Base-by-base conservation (phyloP, 1,140 invertebrate genomes). In the Lepidurus packardi region DNA sequence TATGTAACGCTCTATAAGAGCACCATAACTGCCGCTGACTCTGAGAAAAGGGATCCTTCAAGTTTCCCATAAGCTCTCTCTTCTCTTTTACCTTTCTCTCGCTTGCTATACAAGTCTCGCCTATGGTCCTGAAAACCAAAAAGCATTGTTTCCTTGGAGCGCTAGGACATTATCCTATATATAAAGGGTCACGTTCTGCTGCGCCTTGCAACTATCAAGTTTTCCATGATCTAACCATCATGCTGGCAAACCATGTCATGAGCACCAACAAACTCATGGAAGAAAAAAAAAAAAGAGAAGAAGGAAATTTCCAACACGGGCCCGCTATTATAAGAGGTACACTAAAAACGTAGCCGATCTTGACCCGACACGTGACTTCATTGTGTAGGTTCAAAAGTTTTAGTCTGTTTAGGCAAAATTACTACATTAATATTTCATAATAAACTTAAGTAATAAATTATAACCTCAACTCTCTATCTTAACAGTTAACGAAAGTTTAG, bases 41-140 rank as follows among this genome's bases (percentile, higher is more conserved):
- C 53, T 65, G 53, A 65, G 53, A 65, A 65, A 65, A 65, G 53
- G 53, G 53, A 65, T 65, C 16, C 53, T 65, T 65, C 53, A 65
- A 65, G 53, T 65, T 65, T 65, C 53, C 53, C 53, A 65, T 65
- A 65, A 65, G 53, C 53, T 65, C 53, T 65, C 21, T 65, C n/a
- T 21, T 65, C 53, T 65, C 53, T 16, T 13, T n/a, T 65, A 13
- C 53, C 21, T 16, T 16, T 16, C 13, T 65, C 6, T 65, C 0
- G 21, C 16, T 13, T 21, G 21, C 53, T 65, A 13, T 13, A 21
- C 21, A 65, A 65, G 53, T 13, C 21, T 65, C 53, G 53, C 53
- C 53, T 65, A 16, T 65, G 53, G 53, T 65, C 8, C 16, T 65
- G 53, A 65, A 65, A 65, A 16, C 16, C 53, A 65, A 13, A 13